phyloP scores from a whole-genome alignment of 1,140 invertebrate genomes.

The Zelostemma sp. region DNA sequence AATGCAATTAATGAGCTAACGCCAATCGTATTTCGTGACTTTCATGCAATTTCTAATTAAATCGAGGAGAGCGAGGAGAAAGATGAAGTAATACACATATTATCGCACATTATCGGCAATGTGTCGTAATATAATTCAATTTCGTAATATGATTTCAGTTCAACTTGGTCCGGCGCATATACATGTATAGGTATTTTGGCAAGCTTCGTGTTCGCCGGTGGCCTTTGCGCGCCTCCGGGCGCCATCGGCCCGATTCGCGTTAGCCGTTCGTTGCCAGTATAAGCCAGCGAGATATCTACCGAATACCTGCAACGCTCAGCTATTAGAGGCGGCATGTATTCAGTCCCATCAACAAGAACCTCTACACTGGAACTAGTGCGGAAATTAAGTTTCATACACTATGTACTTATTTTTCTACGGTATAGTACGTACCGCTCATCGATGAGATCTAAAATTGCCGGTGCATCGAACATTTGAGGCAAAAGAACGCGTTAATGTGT shows the following conservation, averaged over 20 bases:
- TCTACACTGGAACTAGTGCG: too few relatives aligned
- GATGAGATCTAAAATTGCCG: slow-evolving; percentile 46
- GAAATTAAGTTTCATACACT: too few relatives aligned
- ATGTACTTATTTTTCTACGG: too few relatives aligned
- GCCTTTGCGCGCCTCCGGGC: slow-evolving; percentile 40
- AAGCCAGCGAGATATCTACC: slow-evolving; percentile 22
- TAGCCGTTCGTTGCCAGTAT: too few relatives aligned
- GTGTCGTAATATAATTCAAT: slow-evolving; percentile 50
- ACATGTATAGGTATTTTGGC: slow-evolving; percentile 32
- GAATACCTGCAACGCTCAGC: slow-evolving; percentile 30
- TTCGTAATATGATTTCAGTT: slow-evolving; percentile 51
- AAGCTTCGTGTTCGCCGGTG: slow-evolving; percentile 40
- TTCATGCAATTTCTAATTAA: slow-evolving; percentile 39
- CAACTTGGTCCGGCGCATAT: slow-evolving; percentile 52
- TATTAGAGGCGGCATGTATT: slow-evolving; percentile 35
- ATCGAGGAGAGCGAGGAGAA: slow-evolving; percentile 32
- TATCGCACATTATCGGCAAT: too few relatives aligned
- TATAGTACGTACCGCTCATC: slow-evolving; percentile 12
- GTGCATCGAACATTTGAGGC: too few relatives aligned
- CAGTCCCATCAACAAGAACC: too few relatives aligned
- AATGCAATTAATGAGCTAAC: slow-evolving; percentile 21
- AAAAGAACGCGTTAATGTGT: too few relatives aligned
- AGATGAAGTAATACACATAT: too few relatives aligned
- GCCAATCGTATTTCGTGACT: slow-evolving; percentile 23
- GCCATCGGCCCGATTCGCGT: slow-evolving; percentile 19